These are phyloP conservation scores for Synodontis membranacea DNA, from an alignment of 2,113 vertebrate species.

Conservation along the genomic window DNA sequence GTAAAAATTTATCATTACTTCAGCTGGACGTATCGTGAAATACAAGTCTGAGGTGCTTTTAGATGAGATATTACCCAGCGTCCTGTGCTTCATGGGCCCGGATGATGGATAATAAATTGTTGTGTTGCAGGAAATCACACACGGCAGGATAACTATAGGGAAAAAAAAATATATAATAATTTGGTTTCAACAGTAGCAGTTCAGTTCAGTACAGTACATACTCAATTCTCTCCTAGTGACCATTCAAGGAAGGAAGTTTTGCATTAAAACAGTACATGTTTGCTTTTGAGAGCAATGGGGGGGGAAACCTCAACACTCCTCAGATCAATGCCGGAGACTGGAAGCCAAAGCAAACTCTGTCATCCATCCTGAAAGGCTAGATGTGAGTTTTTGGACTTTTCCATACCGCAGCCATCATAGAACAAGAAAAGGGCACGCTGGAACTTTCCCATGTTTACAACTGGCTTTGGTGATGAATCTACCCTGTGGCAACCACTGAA, in stretches of 20 bases:
- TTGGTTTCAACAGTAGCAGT: not conserved
- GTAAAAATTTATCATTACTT: not conserved
- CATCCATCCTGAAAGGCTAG: conserved; percentile 51
- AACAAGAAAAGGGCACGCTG: conserved; percentile 37
- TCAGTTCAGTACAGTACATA: conserved; percentile 25
- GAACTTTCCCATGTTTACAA: conserved; percentile 52
- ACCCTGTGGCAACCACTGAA: conserved; percentile 22
- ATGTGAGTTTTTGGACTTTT: conserved; percentile 55
- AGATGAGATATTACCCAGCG: conserved; percentile 82
- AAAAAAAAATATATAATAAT: conserved; percentile 33
- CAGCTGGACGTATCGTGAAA: not conserved
- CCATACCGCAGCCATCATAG: conserved; percentile 49
- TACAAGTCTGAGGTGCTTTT: not conserved
- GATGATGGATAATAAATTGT: conserved; percentile 99
- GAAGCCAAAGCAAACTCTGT: conserved; percentile 48
- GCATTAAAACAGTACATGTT: conserved; percentile 18
- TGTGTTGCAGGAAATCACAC: conserved; percentile 99
- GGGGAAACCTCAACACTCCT: conserved; percentile 34
- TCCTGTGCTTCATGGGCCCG: conserved; percentile 99
- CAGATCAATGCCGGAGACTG: conserved; percentile 52
- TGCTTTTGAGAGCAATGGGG: conserved; percentile 8
- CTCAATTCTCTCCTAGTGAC: not conserved
- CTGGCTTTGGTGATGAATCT: conserved; percentile 33
- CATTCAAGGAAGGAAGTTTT: conserved; percentile 3
- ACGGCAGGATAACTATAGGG: conserved; percentile 92